These are phyloP conservation scores for Mythimna pallens DNA, from an alignment of 2,888 invertebrate genomes.

Conservation along the genomic window DNA sequence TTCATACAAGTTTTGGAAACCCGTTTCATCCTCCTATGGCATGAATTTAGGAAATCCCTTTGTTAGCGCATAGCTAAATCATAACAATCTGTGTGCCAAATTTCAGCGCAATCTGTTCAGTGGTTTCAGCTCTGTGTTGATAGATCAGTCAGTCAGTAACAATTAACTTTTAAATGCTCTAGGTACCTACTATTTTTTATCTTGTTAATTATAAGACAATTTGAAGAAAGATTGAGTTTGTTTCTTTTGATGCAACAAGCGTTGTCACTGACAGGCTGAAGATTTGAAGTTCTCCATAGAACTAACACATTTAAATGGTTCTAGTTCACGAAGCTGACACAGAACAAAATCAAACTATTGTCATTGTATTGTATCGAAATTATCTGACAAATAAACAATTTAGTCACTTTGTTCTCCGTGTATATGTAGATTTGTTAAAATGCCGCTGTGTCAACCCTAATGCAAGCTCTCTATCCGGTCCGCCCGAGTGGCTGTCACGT, in stretches of 20 bases:
- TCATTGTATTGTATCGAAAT: no score
- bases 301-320: neutral
- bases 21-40: no score
- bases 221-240: neutral
- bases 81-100: no score
- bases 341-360: neutral
- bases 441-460: conserved; percentile 71
- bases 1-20: no score
- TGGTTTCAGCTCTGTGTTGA: no score
- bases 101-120: no score
- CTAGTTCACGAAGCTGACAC: neutral
- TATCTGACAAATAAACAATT: neutral
- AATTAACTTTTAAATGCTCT: no score
- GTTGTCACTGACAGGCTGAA: neutral
- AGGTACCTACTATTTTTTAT: no score
- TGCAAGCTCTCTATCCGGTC: conserved; percentile 54
- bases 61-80: no score
- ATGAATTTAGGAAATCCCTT: no score
- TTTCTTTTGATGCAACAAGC: neutral
- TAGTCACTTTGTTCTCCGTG: neutral
- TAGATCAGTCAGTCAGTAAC: no score
- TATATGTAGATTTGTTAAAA: neutral
- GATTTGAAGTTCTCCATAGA: neutral
- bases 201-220: neutral
- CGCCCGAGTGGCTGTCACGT: conserved; percentile 80